phyloP scores from a whole-genome alignment of 2,113 vertebrate species.

The Neolamprologus modestus region DNA sequence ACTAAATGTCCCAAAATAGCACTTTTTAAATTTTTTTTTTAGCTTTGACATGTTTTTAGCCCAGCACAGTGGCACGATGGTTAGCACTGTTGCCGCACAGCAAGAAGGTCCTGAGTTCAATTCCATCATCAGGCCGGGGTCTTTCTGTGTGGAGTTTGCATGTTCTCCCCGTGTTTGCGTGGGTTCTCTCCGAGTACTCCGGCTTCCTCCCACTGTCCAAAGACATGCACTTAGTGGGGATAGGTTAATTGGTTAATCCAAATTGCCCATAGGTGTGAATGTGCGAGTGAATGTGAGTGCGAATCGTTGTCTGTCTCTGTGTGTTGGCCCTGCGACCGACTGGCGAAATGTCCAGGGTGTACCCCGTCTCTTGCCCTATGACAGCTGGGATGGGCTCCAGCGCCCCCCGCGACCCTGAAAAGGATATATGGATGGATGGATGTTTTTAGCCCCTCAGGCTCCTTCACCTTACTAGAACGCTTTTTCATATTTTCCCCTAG shows the following conservation, averaged over 20 bases:
- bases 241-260: not conserved
- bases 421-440: not conserved
- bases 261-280: not conserved
- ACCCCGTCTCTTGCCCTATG: fast-evolving
- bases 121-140: fast-evolving
- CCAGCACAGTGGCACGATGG: fast-evolving
- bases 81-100: not conserved
- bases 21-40: fast-evolving
- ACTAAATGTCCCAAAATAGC: not conserved
- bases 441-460: not conserved
- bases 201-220: not conserved
- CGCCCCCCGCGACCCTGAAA: fast-evolving
- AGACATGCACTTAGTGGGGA: not conserved
- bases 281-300: not conserved
- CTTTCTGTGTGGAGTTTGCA: not conserved
- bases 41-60: not conserved
- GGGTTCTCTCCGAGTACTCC: not conserved
- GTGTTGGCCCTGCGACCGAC: not conserved
- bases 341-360: fast-evolving
- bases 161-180: not conserved
- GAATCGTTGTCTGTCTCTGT: not conserved
- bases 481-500: not conserved
- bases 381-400: not conserved
- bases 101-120: not conserved
- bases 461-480: not conserved